Evolutionary conservation across 1,140 invertebrate genomes (phyloP).

Genomic region (Apis mellifera): Amel_HAv3.1 CM009940.2:12217501-12218000

Average conservation of each 20-base stretch:
- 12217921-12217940: conserved; percentile 74
- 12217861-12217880: conserved; percentile 72
- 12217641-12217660: conserved; percentile 62
- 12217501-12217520: conserved; percentile 78
- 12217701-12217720: no score
- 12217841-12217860: conserved; percentile 77
- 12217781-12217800: no score
- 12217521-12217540: conserved; percentile 74
- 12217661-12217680: conserved; percentile 61
- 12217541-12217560: conserved; percentile 64
- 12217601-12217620: conserved; percentile 61
- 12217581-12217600: conserved; percentile 62
- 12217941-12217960: conserved; percentile 74
- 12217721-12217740: no score
- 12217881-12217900: conserved; percentile 78
- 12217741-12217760: no score
- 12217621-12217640: conserved; percentile 53
- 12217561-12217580: conserved; percentile 55
- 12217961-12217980: conserved; percentile 79
- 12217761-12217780: no score
- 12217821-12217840: conserved; percentile 76
- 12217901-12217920: conserved; percentile 79
- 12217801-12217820: conserved; percentile 66
- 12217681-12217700: no score
- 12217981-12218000: conserved; percentile 81